Evolutionary conservation across 1,140 invertebrate species (phyloP).

Genomic region (Drosophila pseudoananassae): DNA sequence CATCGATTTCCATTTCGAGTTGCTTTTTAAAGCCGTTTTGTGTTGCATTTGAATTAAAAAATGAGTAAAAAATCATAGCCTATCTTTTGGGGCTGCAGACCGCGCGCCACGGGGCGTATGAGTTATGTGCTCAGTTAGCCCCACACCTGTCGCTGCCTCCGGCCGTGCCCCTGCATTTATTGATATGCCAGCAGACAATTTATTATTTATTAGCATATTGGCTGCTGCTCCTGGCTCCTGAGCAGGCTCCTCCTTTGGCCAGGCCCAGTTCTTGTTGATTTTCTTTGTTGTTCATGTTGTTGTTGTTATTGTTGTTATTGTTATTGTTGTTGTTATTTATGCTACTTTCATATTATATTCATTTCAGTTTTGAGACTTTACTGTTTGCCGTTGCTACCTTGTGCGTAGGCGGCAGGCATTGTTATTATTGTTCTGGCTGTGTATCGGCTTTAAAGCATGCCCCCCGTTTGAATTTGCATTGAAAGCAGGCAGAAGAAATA

Average conservation of each 20-base stretch:
- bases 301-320: slow-evolving; percentile 39
- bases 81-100: slow-evolving; percentile 23
- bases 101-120: slow-evolving; percentile 43
- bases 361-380: slow-evolving; percentile 71
- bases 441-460: slow-evolving; percentile 61
- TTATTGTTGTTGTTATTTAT: slow-evolving; percentile 71
- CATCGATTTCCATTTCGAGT: slow-evolving; percentile 14
- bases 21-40: slow-evolving; percentile 30
- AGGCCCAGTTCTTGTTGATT: slow-evolving; percentile 37
- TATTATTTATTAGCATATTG: slow-evolving; percentile 82
- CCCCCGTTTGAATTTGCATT: slow-evolving; percentile 74
- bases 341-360: slow-evolving; percentile 78
- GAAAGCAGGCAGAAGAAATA: slow-evolving; percentile 39
- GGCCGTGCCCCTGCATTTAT: slow-evolving; percentile 57
- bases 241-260: slow-evolving; percentile 7
- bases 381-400: slow-evolving; percentile 47
- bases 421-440: slow-evolving; percentile 51
- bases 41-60: slow-evolving; percentile 51
- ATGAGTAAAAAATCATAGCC: slow-evolving; percentile 48
- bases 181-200: slow-evolving; percentile 77
- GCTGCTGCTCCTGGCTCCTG: slow-evolving; percentile 19
- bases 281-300: slow-evolving; percentile 32
- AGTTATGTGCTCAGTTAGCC: slow-evolving; percentile 33
- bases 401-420: slow-evolving; percentile 46
- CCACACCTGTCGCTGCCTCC: neutral